phyloP scores from a whole-genome alignment of 2,888 invertebrate species.

The Dolichopus griseipennis region DNA sequence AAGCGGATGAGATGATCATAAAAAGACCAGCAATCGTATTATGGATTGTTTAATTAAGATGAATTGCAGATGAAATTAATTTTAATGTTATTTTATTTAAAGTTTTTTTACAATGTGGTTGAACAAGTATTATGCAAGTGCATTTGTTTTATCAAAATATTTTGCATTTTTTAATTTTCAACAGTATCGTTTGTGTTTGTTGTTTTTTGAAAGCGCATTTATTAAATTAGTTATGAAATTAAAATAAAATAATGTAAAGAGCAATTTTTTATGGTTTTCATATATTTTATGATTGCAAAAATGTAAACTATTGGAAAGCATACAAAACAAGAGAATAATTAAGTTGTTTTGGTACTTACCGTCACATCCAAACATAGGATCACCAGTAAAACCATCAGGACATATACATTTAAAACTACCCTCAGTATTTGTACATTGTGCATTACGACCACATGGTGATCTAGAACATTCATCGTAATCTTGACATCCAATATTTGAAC shows the following conservation, averaged over 20 bases:
- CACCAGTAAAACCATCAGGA: conserved; percentile 72
- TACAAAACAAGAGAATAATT: background rate
- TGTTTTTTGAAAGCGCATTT: background rate
- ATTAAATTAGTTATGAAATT: background rate
- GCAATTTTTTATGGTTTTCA: background rate
- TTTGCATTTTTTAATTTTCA: background rate
- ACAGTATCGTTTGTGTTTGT: background rate
- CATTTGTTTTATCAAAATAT: conserved; percentile 1
- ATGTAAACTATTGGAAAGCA: background rate
- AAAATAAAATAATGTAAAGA: background rate
- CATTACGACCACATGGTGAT: conserved; percentile 68
- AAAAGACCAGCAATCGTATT: background rate
- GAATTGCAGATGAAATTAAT: background rate
- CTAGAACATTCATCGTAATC: conserved; percentile 69
- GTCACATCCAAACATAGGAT: conserved; percentile 64
- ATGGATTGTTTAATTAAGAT: background rate
- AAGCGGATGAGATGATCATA: background rate
- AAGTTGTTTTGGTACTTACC: conserved; percentile 48
- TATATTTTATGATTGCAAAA: background rate
- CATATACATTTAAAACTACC: conserved; percentile 75
- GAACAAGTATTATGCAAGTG: background rate
- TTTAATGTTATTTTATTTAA: background rate
- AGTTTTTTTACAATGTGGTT: background rate
- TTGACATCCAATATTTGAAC: conserved; percentile 55
- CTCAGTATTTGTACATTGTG: conserved; percentile 68